Percentiles rank a stretch among this genome's conserved stretches.
Conservation (phyloP, 2,797 vertebrate species). For the Micropoecilia bifurca region DNA sequence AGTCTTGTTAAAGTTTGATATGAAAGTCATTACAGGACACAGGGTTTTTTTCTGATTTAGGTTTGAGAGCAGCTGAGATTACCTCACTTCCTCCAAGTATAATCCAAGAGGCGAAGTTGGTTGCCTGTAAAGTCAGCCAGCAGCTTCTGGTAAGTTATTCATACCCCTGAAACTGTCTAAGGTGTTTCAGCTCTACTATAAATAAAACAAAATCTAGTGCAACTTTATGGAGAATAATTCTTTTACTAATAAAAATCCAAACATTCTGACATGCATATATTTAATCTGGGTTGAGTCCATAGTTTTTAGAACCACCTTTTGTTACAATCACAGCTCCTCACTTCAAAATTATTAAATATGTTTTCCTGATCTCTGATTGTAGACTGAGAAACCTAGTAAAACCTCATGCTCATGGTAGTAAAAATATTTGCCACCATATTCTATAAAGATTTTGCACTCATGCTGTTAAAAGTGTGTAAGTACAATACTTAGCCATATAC, state of each 20-base stretch:
- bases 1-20: constrained; percentile 1
- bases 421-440: neutral
- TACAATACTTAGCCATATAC: neutral
- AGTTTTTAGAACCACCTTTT: neutral
- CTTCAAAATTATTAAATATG: neutral
- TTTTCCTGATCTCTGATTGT: neutral
- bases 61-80: constrained; percentile 92
- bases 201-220: neutral
- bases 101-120: constrained; percentile 87
- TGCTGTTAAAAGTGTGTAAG: neutral
- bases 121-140: constrained; percentile 84
- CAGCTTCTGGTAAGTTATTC: constrained; percentile 85
- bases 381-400: neutral
- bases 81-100: constrained; percentile 87
- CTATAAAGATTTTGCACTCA: neutral
- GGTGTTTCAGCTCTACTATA: neutral
- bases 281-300: neutral
- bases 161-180: neutral
- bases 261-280: neutral
- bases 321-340: neutral
- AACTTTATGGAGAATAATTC: neutral
- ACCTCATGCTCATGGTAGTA: neutral
- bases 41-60: constrained; percentile 70
- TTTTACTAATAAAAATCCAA: neutral
- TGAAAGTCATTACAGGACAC: constrained; percentile 9